Conservation (phyloP, 2,888 invertebrate genomes). For the Spialia ferax region DNA sequence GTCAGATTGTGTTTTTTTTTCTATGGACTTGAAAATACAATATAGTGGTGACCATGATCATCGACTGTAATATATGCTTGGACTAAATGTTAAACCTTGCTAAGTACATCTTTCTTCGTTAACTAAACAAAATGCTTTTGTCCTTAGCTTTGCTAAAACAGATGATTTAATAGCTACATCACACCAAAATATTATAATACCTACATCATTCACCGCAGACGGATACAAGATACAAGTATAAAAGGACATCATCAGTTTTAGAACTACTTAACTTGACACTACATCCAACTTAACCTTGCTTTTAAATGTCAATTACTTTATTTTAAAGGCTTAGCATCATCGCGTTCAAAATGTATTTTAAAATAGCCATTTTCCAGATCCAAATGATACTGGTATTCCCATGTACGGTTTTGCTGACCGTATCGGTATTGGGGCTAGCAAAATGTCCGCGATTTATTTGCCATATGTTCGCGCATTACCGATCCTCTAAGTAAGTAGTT, state of each 20-base stretch:
- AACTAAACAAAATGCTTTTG: too few species aligned
- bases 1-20: too few species aligned
- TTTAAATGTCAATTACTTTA: slow-evolving; percentile 15
- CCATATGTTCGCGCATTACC: slow-evolving; percentile 65
- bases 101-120: too few species aligned
- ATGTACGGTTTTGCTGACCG: slow-evolving; percentile 52
- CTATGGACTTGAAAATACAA: too few species aligned
- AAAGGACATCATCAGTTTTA: background rate
- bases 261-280: slow-evolving; percentile 8
- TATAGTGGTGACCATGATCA: too few species aligned
- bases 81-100: too few species aligned
- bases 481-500: slow-evolving; percentile 48
- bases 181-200: too few species aligned
- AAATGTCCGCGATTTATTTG: slow-evolving; percentile 69
- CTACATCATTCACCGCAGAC: background rate
- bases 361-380: background rate
- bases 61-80: too few species aligned
- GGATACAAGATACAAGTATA: background rate
- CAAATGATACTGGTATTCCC: slow-evolving; percentile 21
- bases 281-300: slow-evolving; percentile 14
- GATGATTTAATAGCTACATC: too few species aligned
- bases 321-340: slow-evolving; percentile 25
- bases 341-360: slow-evolving; percentile 2
- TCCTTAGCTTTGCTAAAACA: too few species aligned
- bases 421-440: slow-evolving; percentile 56